phyloP scores from a whole-genome alignment of 2,113 vertebrate genomes.

The Balaenoptera acutorostrata region DNA sequence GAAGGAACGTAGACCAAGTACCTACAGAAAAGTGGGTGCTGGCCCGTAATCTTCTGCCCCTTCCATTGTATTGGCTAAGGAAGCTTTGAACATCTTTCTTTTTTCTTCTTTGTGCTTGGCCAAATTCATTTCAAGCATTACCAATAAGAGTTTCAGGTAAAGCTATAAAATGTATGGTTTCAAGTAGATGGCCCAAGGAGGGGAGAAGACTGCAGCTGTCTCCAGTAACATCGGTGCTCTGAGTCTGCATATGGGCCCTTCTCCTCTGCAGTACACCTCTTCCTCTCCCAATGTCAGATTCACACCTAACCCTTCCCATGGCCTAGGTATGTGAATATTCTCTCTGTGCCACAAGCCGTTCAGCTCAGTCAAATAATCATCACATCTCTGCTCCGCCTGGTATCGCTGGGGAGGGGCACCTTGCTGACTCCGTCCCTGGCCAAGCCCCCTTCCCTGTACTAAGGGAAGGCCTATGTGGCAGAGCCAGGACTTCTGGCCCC shows the following conservation, averaged over 20 bases:
- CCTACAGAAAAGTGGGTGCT: neutral
- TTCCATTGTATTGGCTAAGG: neutral
- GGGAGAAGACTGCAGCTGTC: neutral
- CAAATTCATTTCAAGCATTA: neutral
- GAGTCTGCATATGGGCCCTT: neutral
- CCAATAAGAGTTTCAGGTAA: neutral
- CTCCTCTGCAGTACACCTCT: neutral
- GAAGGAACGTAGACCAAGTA: neutral
- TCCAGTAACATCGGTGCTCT: neutral
- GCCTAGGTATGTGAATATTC: neutral
- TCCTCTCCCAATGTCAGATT: neutral
- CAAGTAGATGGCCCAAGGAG: neutral
- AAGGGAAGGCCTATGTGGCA: neutral
- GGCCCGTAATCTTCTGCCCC: neutral
- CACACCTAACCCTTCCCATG: neutral
- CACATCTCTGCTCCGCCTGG: neutral
- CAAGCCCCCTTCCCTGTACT: neutral
- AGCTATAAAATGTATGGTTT: neutral
- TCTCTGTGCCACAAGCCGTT: neutral
- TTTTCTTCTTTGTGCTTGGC: neutral
- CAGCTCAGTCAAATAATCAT: neutral
- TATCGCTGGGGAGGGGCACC: neutral
- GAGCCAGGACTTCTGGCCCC: neutral
- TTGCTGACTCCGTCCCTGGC: neutral
- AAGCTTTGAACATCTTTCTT: neutral